Evolutionary conservation across 2,888 invertebrate genomes (phyloP), one percentile per base, ranked within the genome.

Genomic region (Pseudanteris insignis): DNA sequence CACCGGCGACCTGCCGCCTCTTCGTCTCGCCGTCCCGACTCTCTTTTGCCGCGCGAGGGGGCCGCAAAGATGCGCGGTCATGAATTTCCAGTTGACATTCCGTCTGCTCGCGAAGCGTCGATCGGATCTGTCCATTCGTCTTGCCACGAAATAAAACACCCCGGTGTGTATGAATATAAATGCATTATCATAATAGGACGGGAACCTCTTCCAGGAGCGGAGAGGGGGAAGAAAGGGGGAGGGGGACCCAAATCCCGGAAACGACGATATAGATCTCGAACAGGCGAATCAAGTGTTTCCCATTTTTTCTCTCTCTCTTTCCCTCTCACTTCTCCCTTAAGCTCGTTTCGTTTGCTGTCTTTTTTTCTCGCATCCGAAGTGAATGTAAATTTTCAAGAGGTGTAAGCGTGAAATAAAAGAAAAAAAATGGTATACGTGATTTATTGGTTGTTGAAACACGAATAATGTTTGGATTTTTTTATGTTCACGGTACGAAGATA

Each of bases 131-230:
- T 10, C 59, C 50, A 50, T 59, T 55, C 58, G 51, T 62, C 58
- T 55, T 57, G 32, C 8, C 32, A 21, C 41, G 26, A 50, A 48
- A 66, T 64, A 25, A 51, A 36, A 36, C 51, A 65, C 67, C 73
- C 70, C 62, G 67, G 67, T 71, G 71, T 72, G 70, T 74, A 77
- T 72, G 74, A 76, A 77, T 77, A 75, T 72, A 74, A 75, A 72
- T 75, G 70, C 71, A 77, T 77, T 77, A 77, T 74, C 74, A 77
- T 77, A 77, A 76, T 75, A 58, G 70, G 2, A 66, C 65, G 65
- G 69, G 68, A 54, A 46, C 54, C 65, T 68, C 40, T 21, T 7
- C 21, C 21, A 7, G 21, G 7, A 21, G 7, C 21, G 21, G 21
- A 21, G n/a, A n/a, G n/a, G n/a, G n/a, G n/a, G n/a, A n/a, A n/a